phyloP scores from a whole-genome alignment of 2,888 invertebrate genomes.

The Cyrtodaria siliqua region DNA sequence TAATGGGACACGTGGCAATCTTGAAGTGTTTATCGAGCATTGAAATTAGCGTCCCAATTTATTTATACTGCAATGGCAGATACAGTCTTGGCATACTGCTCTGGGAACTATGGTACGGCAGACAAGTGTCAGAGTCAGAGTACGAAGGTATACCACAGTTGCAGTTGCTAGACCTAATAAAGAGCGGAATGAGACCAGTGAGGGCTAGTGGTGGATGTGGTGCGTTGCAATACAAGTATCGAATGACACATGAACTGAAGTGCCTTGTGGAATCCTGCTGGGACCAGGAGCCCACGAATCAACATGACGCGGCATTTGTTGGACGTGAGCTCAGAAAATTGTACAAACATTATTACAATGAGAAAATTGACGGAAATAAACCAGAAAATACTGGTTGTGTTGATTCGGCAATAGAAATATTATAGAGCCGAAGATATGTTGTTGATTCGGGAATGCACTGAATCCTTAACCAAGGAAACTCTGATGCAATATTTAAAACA shows the following conservation, averaged over 20 bases:
- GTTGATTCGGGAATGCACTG: no score
- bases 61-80: no score
- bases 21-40: no score
- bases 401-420: no score
- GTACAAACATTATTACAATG: neutral
- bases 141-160: neutral
- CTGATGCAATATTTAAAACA: no score
- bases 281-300: slow-evolving; percentile 22
- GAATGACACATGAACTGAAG: slow-evolving; percentile 20
- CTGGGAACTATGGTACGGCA: slow-evolving; percentile 82
- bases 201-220: no score
- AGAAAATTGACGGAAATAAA: neutral
- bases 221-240: slow-evolving; percentile 14
- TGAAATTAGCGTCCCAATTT: no score
- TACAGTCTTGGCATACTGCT: slow-evolving; percentile 76
- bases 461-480: no score
- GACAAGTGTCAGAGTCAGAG: slow-evolving; percentile 49
- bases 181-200: slow-evolving; percentile 35
- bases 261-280: slow-evolving; percentile 34
- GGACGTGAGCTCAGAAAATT: neutral
- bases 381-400: no score
- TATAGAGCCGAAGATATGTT: no score
- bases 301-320: slow-evolving; percentile 32
- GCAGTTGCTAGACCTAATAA: slow-evolving; percentile 33
- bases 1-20: no score